Base-by-base conservation (phyloP, 2,797 vertebrate species). In the Rhynchotus rufescens region DNA sequence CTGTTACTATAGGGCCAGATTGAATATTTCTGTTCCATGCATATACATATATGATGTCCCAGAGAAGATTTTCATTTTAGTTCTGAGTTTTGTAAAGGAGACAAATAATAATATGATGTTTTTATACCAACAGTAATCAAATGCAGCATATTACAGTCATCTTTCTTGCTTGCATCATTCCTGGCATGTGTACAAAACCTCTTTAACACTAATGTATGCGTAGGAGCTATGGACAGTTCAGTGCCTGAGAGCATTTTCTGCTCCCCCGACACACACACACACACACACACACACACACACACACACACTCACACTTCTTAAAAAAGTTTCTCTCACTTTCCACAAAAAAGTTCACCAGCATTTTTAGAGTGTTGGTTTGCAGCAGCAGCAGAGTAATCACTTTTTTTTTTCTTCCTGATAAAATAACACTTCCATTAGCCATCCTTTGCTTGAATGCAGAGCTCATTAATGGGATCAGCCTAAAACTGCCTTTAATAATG, bases 101-200 rank as follows among this genome's bases (percentile, higher is more conserved):
- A 92, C 40, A 86, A 94, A 91, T 51, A 15, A 21, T 91, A 88
- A 86, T 84, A 64, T 74, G 82, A 74, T 82, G 78, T 30, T 88
- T 94, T 91, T 84, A 81, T 88, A 78, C 59, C 93, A 77, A 80
- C 86, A 64, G 47, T 88, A 85, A 92, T 95, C 56, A 90, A 89
- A 89, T 90, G 81, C 76, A 92, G 84, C 68, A 84, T 71, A 89
- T 67, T 84, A 75, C 42, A 76, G 68, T 45, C 42, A 68, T 87
- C 52, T 88, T 79, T 44, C 47, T 68, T 92, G 68, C 80, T 68
- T 76, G 45, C 77, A 71, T 71, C 23, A 36, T 74, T 92, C 23
- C 71, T 86, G 75, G 83, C 57, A 61, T 65, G 57, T n/a, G 71
- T 15, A 84, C 52, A 91, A 86, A 80, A 22, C 9, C 54, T 64